phyloP scores from a whole-genome alignment of 2,888 invertebrate genomes.

The Hoplodrina ambigua region DNA sequence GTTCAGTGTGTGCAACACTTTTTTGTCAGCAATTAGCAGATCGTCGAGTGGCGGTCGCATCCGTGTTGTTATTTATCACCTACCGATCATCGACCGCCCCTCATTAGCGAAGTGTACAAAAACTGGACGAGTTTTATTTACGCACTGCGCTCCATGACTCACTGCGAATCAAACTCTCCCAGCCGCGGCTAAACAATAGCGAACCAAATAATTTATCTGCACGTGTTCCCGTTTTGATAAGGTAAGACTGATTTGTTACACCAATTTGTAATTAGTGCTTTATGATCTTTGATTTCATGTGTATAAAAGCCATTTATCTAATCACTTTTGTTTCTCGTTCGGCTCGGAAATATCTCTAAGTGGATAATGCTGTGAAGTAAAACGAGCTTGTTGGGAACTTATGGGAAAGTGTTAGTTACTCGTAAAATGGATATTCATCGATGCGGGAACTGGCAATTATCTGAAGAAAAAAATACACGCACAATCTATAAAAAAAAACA shows the following conservation, averaged over 20 bases:
- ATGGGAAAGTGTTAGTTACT: constrained; percentile 60
- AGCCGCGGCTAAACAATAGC: constrained; percentile 69
- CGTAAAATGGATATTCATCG: constrained; percentile 49
- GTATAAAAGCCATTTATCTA: constrained; percentile 59
- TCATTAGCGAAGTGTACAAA: constrained; percentile 78
- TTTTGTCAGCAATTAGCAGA: constrained; percentile 63
- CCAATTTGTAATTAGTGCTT: constrained; percentile 66
- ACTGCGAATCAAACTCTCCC: constrained; percentile 63
- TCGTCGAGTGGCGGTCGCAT: constrained; percentile 79
- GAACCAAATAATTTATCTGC: constrained; percentile 63
- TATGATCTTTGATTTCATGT: constrained; percentile 65
- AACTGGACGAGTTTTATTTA: constrained; percentile 74
- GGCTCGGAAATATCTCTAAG: constrained; percentile 47
- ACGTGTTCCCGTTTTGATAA: constrained; percentile 62
- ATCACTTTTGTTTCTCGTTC: constrained; percentile 62
- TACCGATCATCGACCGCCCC: constrained; percentile 74
- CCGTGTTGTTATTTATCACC: constrained; percentile 76
- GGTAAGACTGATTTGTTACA: constrained; percentile 62
- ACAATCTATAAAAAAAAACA: constrained; percentile 7
- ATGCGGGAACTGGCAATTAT: constrained; percentile 49
- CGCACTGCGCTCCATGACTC: constrained; percentile 72
- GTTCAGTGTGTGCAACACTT: constrained; percentile 27
- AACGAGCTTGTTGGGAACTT: constrained; percentile 52
- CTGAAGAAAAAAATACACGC: constrained; percentile 10
- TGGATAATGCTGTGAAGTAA: constrained; percentile 54